Evolutionary conservation across 2,797 vertebrate genomes (phyloP), one percentile per base, ranked within the genome.

Genomic region (Onychomys arenicola): DNA sequence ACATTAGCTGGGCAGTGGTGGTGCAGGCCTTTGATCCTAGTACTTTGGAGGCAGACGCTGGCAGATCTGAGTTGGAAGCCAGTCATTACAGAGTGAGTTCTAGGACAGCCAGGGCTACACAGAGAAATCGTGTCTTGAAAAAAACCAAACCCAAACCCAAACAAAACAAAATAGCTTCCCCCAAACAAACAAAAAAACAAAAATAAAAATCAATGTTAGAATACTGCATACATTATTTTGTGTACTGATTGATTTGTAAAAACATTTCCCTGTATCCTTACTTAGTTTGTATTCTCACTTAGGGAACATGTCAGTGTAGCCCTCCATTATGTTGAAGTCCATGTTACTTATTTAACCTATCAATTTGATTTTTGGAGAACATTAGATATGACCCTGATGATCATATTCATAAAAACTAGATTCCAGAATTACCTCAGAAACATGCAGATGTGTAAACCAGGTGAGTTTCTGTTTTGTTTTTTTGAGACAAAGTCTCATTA

Each of bases 291-390:
- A 83, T 63, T 27, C 27, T 43, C 57, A 17, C 37, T 83, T 95
- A 59, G 85, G 90, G 27, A 77, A 59, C 92, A 49, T 78, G 29
- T 93, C 90, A 63, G 69, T 40, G 7, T 82, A 91, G 57, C 37
- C 75, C 12, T 80, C 69, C 65, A 40, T 80, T 59, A 95, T 76
- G 11, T 52, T 90, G 85, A 89, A 92, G 21, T 3, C 8, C 87
- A 61, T 78, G 34, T 21, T 49, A 78, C 59, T 92, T 92, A 94
- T 86, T 95, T 85, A 81, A 93, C 25, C 46, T 83, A 78, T 37
- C 11, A 32, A 59, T 80, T 76, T 55, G 80, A 90, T 43, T 97
- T 94, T 91, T 55, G 34, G 78, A 95, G 90, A 91, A 95, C 95
- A 61, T 93, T 83, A 91, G n/a, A 90, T 75, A 75, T 57, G 40